These are phyloP conservation scores for Piaya cayana DNA, from an alignment of 2,113 vertebrate genomes.

Conservation along the genomic window DNA sequence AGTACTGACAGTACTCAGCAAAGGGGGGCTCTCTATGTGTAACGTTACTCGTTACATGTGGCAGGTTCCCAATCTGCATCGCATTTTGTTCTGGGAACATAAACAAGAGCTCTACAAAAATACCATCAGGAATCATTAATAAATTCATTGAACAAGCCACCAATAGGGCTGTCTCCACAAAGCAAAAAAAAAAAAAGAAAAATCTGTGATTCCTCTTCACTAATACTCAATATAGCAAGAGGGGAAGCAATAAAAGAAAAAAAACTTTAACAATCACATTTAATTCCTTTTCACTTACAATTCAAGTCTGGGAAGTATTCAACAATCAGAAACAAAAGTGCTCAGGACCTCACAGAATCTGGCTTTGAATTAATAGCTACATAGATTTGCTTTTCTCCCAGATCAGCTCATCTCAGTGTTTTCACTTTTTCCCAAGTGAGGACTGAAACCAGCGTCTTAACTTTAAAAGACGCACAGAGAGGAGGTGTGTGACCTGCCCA, in stretches of 20 bases:
- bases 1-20: background rate
- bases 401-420: background rate
- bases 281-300: background rate
- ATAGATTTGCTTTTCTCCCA: background rate
- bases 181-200: background rate
- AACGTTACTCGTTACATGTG: background rate
- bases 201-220: background rate
- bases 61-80: background rate
- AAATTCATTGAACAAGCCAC: conserved; percentile 5
- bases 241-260: background rate
- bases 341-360: background rate
- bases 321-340: background rate
- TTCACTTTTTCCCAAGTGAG: background rate
- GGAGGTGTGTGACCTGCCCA: background rate
- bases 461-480: background rate
- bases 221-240: background rate
- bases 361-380: background rate
- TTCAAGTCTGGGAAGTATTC: background rate
- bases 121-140: conserved; percentile 14
- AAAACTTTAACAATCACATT: background rate
- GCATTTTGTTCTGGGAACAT: conserved; percentile 21
- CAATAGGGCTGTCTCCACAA: background rate
- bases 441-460: background rate
- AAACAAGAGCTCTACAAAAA: conserved; percentile 21
- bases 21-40: background rate